These are phyloP conservation scores for Ylistrum balloti DNA, from an alignment of 1,140 invertebrate genomes.

Conservation along the genomic window DNA sequence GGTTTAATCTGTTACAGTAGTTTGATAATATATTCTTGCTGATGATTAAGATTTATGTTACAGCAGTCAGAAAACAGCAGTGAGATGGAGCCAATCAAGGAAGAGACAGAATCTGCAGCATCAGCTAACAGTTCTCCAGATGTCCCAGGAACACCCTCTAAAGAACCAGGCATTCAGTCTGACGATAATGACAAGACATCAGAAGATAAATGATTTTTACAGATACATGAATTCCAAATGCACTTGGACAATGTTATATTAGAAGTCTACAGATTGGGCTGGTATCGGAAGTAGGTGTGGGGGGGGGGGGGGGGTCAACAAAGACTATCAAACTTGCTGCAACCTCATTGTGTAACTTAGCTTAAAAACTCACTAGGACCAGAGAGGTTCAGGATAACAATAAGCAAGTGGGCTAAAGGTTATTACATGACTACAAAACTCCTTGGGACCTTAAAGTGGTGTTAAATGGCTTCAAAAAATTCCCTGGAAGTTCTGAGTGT, in stretches of 20 bases:
- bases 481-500: too few relatives aligned
- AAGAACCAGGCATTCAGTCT: background rate
- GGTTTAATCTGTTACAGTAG: too few relatives aligned
- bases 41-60: background rate
- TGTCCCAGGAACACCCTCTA: constrained; percentile 45
- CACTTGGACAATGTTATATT: too few relatives aligned
- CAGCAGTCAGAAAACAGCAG: constrained; percentile 58
- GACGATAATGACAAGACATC: background rate
- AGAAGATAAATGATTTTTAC: background rate
- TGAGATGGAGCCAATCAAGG: constrained; percentile 77
- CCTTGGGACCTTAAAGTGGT: too few relatives aligned
- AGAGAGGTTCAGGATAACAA: background rate
- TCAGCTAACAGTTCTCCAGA: constrained; percentile 47
- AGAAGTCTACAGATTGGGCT: too few relatives aligned
- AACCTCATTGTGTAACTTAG: background rate
- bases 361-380: background rate
- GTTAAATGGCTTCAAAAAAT: too few relatives aligned
- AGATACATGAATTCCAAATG: background rate
- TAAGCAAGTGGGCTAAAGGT: too few relatives aligned
- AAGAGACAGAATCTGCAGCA: constrained; percentile 70
- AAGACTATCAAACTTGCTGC: too few relatives aligned
- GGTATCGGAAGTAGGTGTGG: too few relatives aligned
- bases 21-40: background rate
- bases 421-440: too few relatives aligned
- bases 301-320: too few relatives aligned